These are phyloP conservation scores for Aphelenchoides fujianensis DNA, from an alignment of 1,140 invertebrate species.

Conservation along the genomic window DNA sequence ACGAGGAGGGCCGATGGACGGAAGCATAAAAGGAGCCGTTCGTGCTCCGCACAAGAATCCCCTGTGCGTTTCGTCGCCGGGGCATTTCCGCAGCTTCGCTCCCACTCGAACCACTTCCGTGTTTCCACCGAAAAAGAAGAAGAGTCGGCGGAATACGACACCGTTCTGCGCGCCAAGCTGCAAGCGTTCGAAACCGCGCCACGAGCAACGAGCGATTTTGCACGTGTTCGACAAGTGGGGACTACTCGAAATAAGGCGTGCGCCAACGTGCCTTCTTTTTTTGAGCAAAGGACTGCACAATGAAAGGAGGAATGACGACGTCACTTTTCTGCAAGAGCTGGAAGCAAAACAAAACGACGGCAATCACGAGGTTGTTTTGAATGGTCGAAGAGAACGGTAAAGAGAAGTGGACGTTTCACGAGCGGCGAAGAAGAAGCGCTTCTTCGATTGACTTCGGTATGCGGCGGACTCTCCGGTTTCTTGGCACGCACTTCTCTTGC, in stretches of 20 bases:
- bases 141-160: not conserved
- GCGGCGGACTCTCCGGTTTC: not conserved
- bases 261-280: no score
- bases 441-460: no score
- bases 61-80: not conserved
- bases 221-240: no score
- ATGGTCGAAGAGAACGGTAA: no score
- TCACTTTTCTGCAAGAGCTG: not conserved
- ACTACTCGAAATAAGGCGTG: no score
- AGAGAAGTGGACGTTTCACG: no score
- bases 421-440: not conserved
- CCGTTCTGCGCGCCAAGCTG: no score
- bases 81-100: not conserved
- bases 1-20: no score
- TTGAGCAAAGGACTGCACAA: no score
- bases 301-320: not conserved
- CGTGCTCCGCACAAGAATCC: not conserved
- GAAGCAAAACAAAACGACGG: not conserved
- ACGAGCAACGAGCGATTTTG: no score
- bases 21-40: not conserved
- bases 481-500: not conserved
- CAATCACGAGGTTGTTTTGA: not conserved
- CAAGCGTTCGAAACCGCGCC: no score
- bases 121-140: not conserved
- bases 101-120: not conserved